Percentiles rank a stretch among this genome's conserved stretches.
Evolutionary conservation across 2,888 invertebrate genomes (phyloP).

Genomic region (Asteroscopus sphinx): DNA sequence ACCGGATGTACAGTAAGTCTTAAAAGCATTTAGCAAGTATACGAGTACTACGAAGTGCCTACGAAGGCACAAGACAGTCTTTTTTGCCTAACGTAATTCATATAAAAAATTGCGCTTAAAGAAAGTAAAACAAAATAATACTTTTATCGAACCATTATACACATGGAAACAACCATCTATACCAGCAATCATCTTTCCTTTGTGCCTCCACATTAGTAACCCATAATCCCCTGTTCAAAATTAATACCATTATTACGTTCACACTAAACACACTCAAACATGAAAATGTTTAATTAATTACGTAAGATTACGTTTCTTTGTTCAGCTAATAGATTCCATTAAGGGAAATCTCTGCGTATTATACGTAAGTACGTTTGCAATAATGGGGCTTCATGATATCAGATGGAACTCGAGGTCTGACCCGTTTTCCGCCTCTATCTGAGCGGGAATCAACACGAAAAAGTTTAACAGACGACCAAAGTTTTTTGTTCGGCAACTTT

Average conservation of each 20-base stretch:
- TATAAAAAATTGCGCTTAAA: not conserved
- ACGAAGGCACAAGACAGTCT: too few relatives aligned
- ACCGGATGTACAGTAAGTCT: too few relatives aligned
- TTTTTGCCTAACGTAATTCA: too few relatives aligned
- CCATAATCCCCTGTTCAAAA: conserved; percentile 32
- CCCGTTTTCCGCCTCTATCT: conserved; percentile 49
- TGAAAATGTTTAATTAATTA: conserved; percentile 54
- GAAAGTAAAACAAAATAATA: not conserved
- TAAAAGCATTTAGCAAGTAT: too few relatives aligned
- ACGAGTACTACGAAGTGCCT: too few relatives aligned
- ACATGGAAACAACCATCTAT: not conserved
- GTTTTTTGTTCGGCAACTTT: conserved; percentile 52
- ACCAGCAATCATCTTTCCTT: conserved; percentile 5
- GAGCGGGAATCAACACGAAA: conserved; percentile 50
- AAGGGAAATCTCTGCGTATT: conserved; percentile 51
- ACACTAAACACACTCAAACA: conserved; percentile 29
- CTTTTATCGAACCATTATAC: not conserved
- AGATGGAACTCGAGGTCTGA: conserved; percentile 45
- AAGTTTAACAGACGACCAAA: conserved; percentile 50
- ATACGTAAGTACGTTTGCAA: conserved; percentile 39
- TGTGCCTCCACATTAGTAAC: conserved; percentile 5
- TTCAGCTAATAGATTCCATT: conserved; percentile 58
- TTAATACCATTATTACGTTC: conserved; percentile 37
- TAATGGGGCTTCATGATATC: conserved; percentile 49
- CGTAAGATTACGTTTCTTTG: conserved; percentile 51